These are phyloP conservation scores for Rhabdomys pumilio DNA, from an alignment of 2,797 vertebrate genomes.

Conservation along the genomic window DNA sequence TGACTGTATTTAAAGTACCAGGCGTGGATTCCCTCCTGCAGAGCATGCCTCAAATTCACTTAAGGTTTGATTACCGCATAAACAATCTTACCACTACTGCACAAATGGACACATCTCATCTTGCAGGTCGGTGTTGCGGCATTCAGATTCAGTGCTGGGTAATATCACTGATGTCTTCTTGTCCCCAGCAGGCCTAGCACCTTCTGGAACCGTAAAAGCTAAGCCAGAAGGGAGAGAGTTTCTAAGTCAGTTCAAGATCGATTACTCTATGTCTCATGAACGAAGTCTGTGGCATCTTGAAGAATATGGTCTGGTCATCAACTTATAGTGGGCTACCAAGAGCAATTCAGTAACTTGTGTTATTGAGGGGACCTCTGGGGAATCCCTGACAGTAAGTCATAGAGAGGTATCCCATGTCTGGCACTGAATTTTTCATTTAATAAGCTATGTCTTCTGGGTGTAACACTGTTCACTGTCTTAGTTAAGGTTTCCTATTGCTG, in stretches of 20 bases:
- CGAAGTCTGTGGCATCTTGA: neutral
- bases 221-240: neutral
- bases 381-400: neutral
- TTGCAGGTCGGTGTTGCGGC: neutral
- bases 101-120: neutral
- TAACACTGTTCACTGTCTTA: neutral
- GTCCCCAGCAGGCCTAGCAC: neutral
- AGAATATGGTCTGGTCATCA: neutral
- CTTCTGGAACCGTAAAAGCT: neutral
- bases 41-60: neutral
- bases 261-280: neutral
- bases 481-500: neutral
- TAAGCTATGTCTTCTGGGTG: neutral
- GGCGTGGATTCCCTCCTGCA: neutral
- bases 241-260: neutral
- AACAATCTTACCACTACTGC: neutral
- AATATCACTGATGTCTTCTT: neutral
- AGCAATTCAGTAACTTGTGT: neutral
- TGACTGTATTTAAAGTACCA: neutral
- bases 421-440: neutral
- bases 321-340: neutral
- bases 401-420: neutral
- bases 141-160: neutral
- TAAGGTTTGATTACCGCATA: neutral
- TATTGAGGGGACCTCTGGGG: neutral